phyloP scores from a whole-genome alignment of 1,140 invertebrate species.

The Zaprionus nigranus region DNA sequence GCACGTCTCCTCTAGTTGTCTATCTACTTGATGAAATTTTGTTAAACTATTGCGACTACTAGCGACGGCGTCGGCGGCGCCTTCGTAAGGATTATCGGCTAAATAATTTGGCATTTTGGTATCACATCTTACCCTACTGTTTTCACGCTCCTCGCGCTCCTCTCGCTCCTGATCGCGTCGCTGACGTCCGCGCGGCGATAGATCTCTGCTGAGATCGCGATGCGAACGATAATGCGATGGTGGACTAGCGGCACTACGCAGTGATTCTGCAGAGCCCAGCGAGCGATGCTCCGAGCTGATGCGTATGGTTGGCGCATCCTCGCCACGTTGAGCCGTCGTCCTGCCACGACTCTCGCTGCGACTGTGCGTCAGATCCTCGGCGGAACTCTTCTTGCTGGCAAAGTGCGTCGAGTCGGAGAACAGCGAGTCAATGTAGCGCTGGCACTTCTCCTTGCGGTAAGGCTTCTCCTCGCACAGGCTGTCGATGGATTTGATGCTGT shows the following conservation, averaged over 20 bases:
- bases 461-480: conserved; percentile 80
- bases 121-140: conserved; percentile 84
- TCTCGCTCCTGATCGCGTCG: too few relatives aligned
- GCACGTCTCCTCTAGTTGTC: conserved; percentile 83
- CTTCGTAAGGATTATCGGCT: conserved; percentile 76
- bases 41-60: conserved; percentile 82
- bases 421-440: conserved; percentile 79
- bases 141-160: conserved; percentile 67
- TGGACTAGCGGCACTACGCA: conserved; percentile 67
- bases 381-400: conserved; percentile 66
- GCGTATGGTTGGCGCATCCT: conserved; percentile 68
- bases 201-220: conserved; percentile 71
- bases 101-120: conserved; percentile 84
- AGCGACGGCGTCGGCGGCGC: conserved; percentile 32
- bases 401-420: conserved; percentile 75
- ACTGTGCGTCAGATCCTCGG: conserved; percentile 66
- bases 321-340: conserved; percentile 18
- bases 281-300: conserved; percentile 74
- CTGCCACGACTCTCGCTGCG: conserved; percentile 67
- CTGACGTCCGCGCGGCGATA: conserved; percentile 68
- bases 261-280: conserved; percentile 68
- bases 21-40: conserved; percentile 84
- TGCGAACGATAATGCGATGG: conserved; percentile 69
- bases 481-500: conserved; percentile 83
- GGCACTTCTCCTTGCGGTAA: conserved; percentile 80